phyloP scores from a whole-genome alignment of 2,797 vertebrate species.

The Sylvia borin region DNA sequence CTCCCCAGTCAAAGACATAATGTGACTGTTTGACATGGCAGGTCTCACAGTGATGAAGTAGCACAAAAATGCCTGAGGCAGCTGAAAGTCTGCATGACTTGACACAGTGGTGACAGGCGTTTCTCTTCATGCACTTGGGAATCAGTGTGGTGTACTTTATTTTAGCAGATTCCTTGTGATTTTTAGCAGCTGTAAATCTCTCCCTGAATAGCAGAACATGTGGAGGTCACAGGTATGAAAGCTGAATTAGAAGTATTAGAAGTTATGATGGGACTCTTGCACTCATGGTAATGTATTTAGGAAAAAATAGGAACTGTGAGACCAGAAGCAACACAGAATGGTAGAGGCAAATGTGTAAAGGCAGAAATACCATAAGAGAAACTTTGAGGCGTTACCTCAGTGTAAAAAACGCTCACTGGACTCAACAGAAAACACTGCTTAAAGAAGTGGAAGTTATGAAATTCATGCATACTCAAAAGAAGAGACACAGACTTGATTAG shows the following conservation, averaged over 20 bases:
- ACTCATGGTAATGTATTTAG: accelerated
- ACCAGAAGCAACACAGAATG: background rate
- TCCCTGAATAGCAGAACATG: background rate
- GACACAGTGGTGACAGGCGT: background rate
- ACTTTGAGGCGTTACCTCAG: background rate
- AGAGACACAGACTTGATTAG: background rate
- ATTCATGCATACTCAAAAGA: background rate
- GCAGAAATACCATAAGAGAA: background rate
- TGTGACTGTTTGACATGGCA: background rate
- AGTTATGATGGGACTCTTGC: background rate
- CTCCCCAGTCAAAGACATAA: background rate
- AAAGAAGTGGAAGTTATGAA: background rate
- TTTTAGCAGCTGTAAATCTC: background rate
- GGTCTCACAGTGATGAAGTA: background rate
- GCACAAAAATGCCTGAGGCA: background rate
- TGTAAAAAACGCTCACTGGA: background rate
- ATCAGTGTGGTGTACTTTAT: background rate
- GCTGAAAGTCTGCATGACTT: background rate
- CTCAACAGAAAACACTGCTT: background rate
- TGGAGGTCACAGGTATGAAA: background rate
- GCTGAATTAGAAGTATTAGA: background rate
- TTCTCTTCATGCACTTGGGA: background rate
- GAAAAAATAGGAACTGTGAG: background rate
- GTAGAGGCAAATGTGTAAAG: background rate
- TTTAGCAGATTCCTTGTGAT: background rate